Evolutionary conservation across 2,888 invertebrate species (phyloP).

Genomic region (Chrysolina haemoptera): DNA sequence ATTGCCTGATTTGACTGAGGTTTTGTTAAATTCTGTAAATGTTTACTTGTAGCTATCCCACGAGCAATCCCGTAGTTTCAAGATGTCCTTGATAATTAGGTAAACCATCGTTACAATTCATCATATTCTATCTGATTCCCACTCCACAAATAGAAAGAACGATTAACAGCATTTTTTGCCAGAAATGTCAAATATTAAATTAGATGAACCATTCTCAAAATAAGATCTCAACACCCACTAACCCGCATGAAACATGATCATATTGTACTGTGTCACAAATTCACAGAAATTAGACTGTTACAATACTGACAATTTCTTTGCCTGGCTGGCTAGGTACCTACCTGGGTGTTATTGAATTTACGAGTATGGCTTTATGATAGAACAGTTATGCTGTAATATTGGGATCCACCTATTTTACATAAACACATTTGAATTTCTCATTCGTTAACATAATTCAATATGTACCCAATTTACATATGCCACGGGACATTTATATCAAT

Average conservation of each 20-base stretch:
- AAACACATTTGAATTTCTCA: constrained; percentile 13
- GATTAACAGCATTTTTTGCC: too few species aligned
- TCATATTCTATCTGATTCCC: too few species aligned
- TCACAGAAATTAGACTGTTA: neutral
- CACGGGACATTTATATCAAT: constrained; percentile 16
- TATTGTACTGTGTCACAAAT: neutral
- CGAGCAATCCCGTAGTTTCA: too few species aligned
- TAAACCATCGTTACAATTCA: too few species aligned
- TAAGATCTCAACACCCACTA: neutral
- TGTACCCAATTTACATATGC: constrained; percentile 21
- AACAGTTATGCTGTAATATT: neutral
- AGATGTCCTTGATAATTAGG: too few species aligned
- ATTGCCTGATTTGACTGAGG: too few species aligned
- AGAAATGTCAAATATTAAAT: too few species aligned
- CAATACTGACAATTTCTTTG: constrained; percentile 17
- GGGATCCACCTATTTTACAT: constrained; percentile 13
- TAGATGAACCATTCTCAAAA: neutral
- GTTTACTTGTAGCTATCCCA: too few species aligned
- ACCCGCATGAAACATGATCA: neutral
- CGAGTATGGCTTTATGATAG: constrained; percentile 5
- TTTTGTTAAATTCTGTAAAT: too few species aligned
- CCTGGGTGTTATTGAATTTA: constrained; percentile 14
- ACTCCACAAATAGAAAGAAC: too few species aligned
- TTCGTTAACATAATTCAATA: constrained; percentile 21
- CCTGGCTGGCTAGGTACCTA: neutral